Evolutionary conservation across 1,140 invertebrate species (phyloP).

Genomic region (Tribolium castaneum): DNA sequence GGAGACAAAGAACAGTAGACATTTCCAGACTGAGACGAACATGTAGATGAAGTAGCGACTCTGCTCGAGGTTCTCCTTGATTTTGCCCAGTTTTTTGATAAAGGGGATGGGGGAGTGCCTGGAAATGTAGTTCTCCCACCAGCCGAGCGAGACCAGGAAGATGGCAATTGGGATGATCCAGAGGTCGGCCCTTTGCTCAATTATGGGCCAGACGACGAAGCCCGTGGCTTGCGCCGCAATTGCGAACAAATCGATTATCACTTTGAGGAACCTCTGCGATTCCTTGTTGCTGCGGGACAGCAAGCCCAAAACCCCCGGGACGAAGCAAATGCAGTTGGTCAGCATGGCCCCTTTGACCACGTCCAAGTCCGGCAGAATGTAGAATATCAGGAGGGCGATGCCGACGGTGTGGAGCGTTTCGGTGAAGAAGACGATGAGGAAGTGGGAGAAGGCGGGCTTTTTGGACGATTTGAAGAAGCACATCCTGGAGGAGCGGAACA

Average conservation of each 20-base stretch:
- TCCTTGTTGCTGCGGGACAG: conserved; percentile 84
- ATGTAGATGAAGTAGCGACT: conserved; percentile 91
- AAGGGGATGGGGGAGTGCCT: conserved; percentile 82
- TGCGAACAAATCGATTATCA: conserved; percentile 84
- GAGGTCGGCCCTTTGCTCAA: conserved; percentile 74
- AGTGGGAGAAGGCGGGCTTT: conserved; percentile 72
- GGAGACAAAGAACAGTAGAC: conserved; percentile 80
- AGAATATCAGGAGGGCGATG: conserved; percentile 84
- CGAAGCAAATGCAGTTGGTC: conserved; percentile 91
- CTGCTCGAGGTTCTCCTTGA: conserved; percentile 83
- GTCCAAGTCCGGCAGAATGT: conserved; percentile 90
- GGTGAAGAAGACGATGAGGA: conserved; percentile 79
- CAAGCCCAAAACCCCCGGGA: conserved; percentile 84
- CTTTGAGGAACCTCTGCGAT: conserved; percentile 81
- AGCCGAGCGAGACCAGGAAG: conserved; percentile 88
- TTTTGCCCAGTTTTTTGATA: conserved; percentile 80
- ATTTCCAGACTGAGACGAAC: conserved; percentile 91
- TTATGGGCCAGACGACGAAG: conserved; percentile 89
- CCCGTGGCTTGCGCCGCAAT: conserved; percentile 88
- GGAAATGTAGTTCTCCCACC: conserved; percentile 98
- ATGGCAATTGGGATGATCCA: conserved; percentile 89
- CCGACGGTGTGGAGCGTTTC: conserved; percentile 91
- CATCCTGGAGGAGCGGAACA: conserved; percentile 86
- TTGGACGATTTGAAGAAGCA: conserved; percentile 91
- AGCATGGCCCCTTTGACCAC: conserved; percentile 93